phyloP scores from a whole-genome alignment of 2,797 vertebrate species.

The Lepidocolaptes lacrymiger region DNA sequence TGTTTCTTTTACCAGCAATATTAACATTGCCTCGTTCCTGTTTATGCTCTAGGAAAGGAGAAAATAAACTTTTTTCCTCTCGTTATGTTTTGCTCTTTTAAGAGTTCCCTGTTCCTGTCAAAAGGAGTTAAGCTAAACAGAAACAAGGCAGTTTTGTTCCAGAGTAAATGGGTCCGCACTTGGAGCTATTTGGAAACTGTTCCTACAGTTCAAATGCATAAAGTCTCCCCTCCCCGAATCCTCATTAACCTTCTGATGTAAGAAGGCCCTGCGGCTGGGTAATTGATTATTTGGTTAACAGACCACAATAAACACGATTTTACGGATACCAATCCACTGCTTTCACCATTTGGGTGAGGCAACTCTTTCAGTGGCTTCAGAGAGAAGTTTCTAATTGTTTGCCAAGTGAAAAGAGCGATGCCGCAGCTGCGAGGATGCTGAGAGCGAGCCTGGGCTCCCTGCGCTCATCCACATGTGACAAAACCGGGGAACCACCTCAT shows the following conservation, averaged over 20 bases:
- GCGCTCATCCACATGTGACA: background rate
- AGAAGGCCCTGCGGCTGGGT: background rate
- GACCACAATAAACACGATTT: background rate
- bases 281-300: background rate
- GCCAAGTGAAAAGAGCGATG: background rate
- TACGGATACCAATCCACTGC: fast-evolving
- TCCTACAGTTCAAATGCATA: background rate
- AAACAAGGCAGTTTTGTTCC: constrained; percentile 16
- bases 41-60: constrained; percentile 41
- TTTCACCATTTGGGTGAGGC: background rate
- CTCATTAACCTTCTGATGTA: background rate
- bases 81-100: constrained; percentile 9
- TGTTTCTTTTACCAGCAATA: constrained; percentile 23
- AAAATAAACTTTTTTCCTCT: constrained; percentile 48
- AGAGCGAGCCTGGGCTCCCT: background rate
- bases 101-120: constrained; percentile 42
- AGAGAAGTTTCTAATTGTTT: background rate
- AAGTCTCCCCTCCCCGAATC: background rate
- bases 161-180: background rate
- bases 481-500: background rate
- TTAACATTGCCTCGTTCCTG: constrained; percentile 37
- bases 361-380: background rate
- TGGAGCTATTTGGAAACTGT: background rate
- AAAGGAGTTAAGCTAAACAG: constrained; percentile 39
- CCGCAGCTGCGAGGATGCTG: background rate